Base-by-base conservation (phyloP, 2,888 invertebrate species). In the Ctenicera cuprea region DNA sequence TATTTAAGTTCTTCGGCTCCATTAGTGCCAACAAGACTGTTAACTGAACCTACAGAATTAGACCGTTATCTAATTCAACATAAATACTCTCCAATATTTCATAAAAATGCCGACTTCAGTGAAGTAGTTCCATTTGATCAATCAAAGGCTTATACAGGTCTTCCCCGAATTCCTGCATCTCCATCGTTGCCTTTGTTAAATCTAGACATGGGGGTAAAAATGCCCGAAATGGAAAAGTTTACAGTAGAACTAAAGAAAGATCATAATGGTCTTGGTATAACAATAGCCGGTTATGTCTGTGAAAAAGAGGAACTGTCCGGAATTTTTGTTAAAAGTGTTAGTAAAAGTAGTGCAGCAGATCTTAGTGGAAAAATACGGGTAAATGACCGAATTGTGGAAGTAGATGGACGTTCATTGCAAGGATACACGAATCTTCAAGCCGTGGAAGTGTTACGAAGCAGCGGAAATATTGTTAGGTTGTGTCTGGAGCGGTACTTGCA, bases 241-340 rank as follows among this genome's bases (percentile, higher is more conserved):
- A 96, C 95, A 73, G 97, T 98, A 48, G 96, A 97, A 85, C 90
- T 98, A 63, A 94, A 94, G 82, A 98, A 98, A 87, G 98, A 98
- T 86, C 92, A 93, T 79, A 97, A 97, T 85, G 96, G 98, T 33
- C 89, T 97, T 59, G 98, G 98, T 43, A 97, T 98, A 76, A 98
- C 98, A 30, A 98, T 98, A 82, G 98, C 98, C 69, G 93, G 97
- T 71, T 98, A 98, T 86, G 97, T 98, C 12, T 98, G 98, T 86
- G 97, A 97, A 86, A 97, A 97, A 88, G 99, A 99, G 88, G 99
- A 99, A 86, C 89, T 99, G 59, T 98, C 98, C 0, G 99, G 99
- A 37, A 98, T 99, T 81, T 99, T 99, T 88, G 98, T 99, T 70
- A 99, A 99, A 88, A 98, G 98, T 72, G 96, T 99, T 79, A 97